Percentiles rank a stretch among this genome's conserved stretches.
phyloP scores from a whole-genome alignment of 1,140 invertebrate species.

The Drosophila burlai region DNA sequence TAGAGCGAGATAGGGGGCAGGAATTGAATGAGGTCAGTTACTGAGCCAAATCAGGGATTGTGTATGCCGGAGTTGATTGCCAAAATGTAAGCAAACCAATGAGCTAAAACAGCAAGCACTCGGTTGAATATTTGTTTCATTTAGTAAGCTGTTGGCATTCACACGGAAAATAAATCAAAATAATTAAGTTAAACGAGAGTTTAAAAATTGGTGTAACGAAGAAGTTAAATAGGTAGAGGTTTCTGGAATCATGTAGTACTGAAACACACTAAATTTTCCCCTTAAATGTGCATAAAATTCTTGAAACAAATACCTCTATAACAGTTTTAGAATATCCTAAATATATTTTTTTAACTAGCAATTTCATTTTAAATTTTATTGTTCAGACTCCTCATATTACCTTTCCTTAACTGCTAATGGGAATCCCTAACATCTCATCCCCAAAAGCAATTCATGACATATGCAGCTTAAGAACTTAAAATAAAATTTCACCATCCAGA shows the following conservation, averaged over 20 bases:
- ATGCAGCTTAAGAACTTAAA: slow-evolving; percentile 1
- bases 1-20: slow-evolving; percentile 7
- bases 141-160: slow-evolving; percentile 8
- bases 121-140: not conserved
- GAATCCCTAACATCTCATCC: not conserved
- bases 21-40: slow-evolving; percentile 32
- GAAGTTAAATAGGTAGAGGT: not conserved
- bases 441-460: slow-evolving; percentile 9
- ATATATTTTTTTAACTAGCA: no score
- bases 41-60: slow-evolving; percentile 19
- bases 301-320: no score
- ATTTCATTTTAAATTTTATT: no score
- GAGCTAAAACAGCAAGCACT: slow-evolving; percentile 7
- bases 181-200: slow-evolving; percentile 9
- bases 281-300: no score
- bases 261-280: no score
- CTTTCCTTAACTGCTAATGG: not conserved
- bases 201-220: not conserved
- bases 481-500: slow-evolving; percentile 25
- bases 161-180: slow-evolving; percentile 8
- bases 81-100: slow-evolving; percentile 32
- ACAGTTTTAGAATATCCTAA: no score
- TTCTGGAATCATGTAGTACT: no score
- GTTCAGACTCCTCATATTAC: not conserved
- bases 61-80: slow-evolving; percentile 11